Evolutionary conservation across 2,888 invertebrate genomes (phyloP).

Genomic region (Dexiosoma caninum): DNA sequence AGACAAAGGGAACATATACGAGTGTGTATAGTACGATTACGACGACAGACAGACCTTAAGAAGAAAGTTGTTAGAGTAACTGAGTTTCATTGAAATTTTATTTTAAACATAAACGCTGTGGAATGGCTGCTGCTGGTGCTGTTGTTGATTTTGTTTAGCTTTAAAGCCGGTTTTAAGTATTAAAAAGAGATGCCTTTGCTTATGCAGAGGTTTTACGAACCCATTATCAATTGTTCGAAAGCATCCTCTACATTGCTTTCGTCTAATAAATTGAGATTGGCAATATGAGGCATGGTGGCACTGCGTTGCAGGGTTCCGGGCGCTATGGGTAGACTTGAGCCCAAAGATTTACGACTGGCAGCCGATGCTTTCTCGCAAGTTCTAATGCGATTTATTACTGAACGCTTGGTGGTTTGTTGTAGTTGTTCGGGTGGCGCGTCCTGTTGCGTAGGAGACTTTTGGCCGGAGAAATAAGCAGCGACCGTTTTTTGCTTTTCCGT

Average conservation of each 20-base stretch:
- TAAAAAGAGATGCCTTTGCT: constrained; percentile 22
- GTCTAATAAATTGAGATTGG: constrained; percentile 83
- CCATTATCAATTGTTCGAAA: constrained; percentile 90
- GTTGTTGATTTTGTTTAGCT: constrained; percentile 44
- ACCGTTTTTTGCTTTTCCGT: constrained; percentile 85
- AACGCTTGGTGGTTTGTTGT: constrained; percentile 67
- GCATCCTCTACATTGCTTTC: constrained; percentile 91
- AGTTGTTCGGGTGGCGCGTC: constrained; percentile 63
- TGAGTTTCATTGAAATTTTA: constrained; percentile 12
- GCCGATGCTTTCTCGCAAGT: constrained; percentile 79
- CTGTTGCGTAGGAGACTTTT: constrained; percentile 75
- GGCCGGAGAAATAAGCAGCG: constrained; percentile 84
- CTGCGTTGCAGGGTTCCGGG: constrained; percentile 83
- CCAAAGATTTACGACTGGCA: constrained; percentile 76
- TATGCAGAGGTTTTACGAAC: constrained; percentile 68
- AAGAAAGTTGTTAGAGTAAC: constrained; percentile 22
- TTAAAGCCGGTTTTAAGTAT: constrained; percentile 40
- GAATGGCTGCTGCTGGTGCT: constrained; percentile 39
- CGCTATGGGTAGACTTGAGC: constrained; percentile 61
- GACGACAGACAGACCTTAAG: constrained; percentile 15
- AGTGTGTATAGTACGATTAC: too few species aligned
- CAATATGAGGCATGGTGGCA: constrained; percentile 86
- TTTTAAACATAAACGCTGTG: constrained; percentile 37
- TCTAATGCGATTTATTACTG: constrained; percentile 78
- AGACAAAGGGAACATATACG: neutral